Base-by-base conservation (phyloP, 2,888 invertebrate species). In the Drosophila kokeensis region DNA sequence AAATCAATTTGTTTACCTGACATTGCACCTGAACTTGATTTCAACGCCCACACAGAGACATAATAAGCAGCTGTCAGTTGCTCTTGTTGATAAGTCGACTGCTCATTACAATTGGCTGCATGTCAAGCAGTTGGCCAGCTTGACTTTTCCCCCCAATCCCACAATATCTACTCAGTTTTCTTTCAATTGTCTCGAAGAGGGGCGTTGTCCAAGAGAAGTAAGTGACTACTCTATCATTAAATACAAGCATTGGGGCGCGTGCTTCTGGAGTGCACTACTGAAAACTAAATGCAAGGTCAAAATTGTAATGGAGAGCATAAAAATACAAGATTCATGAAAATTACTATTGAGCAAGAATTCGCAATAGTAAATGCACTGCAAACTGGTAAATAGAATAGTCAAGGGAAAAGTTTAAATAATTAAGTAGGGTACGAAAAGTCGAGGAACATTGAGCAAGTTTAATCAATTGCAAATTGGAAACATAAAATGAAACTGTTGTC, bases 171-270 rank as follows among this genome's bases (percentile, higher is more conserved):
- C 52, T 32, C 13, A 48, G 38, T n/a, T 42, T 13, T 13, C 42
- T 49, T 57, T 58, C 71, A 71, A 53, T 61, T 36, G 27, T 15
- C 15, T 24, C 10, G 4, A 3, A 5, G 13, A 7, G 27, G 27
- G 65, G 66, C 73, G 72, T 48, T 53, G 38, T 38, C 7, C 27
- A 2, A 30, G 68, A 32, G 45, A 62, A 68, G 45, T 52, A 64
- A 55, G 32, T 72, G 57, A 54, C 60, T 34, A 34, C 58, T 66
- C 83, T 73, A 70, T 76, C 80, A 83, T 88, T 88, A 83, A 88
- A 60, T 73, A 59, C 59, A 81, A 54, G 70, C 72, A 72, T 36
- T 73, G 85, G 66, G 63, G 68, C 83, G 71, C 45, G 40, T 45
- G 29, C 24, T 48, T 52, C 79, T 82, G 53, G 45, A 55, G 62